phyloP scores from a whole-genome alignment of 2,797 vertebrate genomes.

The Manis javanica region DNA sequence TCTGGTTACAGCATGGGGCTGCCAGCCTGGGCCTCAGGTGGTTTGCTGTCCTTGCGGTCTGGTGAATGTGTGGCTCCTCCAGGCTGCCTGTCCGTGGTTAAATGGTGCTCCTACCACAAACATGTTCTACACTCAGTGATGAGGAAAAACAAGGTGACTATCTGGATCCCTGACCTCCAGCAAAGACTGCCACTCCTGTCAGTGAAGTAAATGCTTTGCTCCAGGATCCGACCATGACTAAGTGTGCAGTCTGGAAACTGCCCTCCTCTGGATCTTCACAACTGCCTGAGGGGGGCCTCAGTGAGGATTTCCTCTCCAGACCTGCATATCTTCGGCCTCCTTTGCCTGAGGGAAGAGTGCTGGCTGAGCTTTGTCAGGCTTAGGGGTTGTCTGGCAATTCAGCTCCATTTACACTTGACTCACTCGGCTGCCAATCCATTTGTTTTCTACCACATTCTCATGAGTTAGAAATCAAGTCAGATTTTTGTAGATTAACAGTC shows the following conservation, averaged over 20 bases:
- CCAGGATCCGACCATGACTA: neutral
- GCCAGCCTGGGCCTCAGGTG: neutral
- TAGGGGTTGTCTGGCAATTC: neutral
- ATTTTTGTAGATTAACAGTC: neutral
- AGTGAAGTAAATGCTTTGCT: neutral
- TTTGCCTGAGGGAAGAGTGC: neutral
- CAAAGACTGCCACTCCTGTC: neutral
- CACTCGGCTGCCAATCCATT: neutral
- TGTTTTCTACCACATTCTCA: neutral
- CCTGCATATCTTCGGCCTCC: neutral
- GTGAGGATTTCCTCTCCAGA: neutral
- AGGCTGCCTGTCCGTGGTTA: neutral
- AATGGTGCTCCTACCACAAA: neutral
- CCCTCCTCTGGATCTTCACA: neutral
- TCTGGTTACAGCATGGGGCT: neutral
- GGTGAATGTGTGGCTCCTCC: neutral
- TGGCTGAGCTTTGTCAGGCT: neutral
- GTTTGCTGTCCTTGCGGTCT: neutral
- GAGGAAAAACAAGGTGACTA: neutral
- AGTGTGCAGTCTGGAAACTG: neutral
- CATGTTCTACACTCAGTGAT: neutral
- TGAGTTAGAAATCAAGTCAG: neutral
- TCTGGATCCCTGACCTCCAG: neutral
- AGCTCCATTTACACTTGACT: neutral
- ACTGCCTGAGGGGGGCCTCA: neutral